phyloP scores from a whole-genome alignment of 1,140 invertebrate species.

The Wasmannia auropunctata region DNA sequence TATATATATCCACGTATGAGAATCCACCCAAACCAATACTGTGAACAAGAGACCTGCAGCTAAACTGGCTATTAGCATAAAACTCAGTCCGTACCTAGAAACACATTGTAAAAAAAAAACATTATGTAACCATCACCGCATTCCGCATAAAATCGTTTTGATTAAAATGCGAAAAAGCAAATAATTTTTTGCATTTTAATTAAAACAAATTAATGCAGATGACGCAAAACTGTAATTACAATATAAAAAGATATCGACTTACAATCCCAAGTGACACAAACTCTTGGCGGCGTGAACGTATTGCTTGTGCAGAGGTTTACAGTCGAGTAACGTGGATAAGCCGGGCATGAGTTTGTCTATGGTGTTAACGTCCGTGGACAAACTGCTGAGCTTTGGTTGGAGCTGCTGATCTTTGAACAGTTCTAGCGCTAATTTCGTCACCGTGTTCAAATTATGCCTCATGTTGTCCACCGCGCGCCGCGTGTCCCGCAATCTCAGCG shows the following conservation, averaged over 20 bases:
- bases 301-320: conserved; percentile 91
- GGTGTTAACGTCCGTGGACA: conserved; percentile 90
- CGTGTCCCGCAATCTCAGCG: conserved; percentile 90
- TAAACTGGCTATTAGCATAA: conserved; percentile 94
- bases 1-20: conserved; percentile 98
- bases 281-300: conserved; percentile 91
- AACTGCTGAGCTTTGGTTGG: conserved; percentile 89
- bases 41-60: conserved; percentile 95
- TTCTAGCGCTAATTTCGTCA: conserved; percentile 87
- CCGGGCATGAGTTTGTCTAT: conserved; percentile 87
- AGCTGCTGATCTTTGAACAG: conserved; percentile 88
- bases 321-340: conserved; percentile 91
- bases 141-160: not conserved
- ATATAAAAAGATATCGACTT: conserved; percentile 79
- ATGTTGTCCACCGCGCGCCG: conserved; percentile 90
- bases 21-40: conserved; percentile 96
- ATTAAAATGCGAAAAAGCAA: not conserved
- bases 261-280: conserved; percentile 92
- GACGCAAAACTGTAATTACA: conserved; percentile 36
- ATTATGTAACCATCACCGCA: not conserved
- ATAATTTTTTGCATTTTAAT: too few relatives aligned
- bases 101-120: not conserved
- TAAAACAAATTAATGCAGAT: too few relatives aligned
- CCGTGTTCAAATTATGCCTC: conserved; percentile 87
- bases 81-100: conserved; percentile 89